These are phyloP conservation scores for Drosophila elegans DNA, from an alignment of 1,140 invertebrate species.

Conservation along the genomic window DNA sequence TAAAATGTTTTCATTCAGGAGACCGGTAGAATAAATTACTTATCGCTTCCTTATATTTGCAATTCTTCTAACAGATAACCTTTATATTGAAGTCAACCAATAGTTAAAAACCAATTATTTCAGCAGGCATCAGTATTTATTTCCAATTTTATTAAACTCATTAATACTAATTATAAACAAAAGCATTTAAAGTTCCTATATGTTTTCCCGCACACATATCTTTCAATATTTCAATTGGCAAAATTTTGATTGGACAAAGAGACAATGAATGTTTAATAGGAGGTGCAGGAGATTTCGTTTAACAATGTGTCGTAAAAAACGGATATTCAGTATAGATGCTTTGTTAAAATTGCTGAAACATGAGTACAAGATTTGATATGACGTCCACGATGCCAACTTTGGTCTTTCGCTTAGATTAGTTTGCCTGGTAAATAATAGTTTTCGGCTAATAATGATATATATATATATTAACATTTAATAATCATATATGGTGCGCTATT, in stretches of 20 bases:
- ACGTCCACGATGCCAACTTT: constrained; percentile 27
- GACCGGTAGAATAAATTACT: too few species aligned
- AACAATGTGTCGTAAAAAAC: constrained; percentile 32
- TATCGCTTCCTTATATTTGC: too few species aligned
- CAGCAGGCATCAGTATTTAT: constrained; percentile 43
- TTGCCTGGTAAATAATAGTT: constrained; percentile 47
- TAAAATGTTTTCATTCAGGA: too few species aligned
- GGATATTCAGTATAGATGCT: constrained; percentile 15
- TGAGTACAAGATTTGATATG: constrained; percentile 16
- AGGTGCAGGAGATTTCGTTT: constrained; percentile 36
- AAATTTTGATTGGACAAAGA: constrained; percentile 32
- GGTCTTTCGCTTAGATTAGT: constrained; percentile 30
- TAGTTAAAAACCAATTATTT: constrained; percentile 1
- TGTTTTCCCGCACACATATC: constrained; percentile 4
- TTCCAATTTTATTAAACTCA: constrained; percentile 25
- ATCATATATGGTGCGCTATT: constrained; percentile 54
- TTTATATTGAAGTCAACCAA: neutral
- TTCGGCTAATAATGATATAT: constrained; percentile 47
- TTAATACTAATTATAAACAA: constrained; percentile 40
- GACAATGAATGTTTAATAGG: constrained; percentile 28
- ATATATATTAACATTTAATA: constrained; percentile 56
- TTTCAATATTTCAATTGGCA: constrained; percentile 35
- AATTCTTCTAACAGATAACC: too few species aligned
- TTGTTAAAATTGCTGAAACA: constrained; percentile 19
- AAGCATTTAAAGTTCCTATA: constrained; percentile 18